These are phyloP conservation scores for Mythimna albipuncta DNA, from an alignment of 2,888 invertebrate genomes.

Conservation along the genomic window DNA sequence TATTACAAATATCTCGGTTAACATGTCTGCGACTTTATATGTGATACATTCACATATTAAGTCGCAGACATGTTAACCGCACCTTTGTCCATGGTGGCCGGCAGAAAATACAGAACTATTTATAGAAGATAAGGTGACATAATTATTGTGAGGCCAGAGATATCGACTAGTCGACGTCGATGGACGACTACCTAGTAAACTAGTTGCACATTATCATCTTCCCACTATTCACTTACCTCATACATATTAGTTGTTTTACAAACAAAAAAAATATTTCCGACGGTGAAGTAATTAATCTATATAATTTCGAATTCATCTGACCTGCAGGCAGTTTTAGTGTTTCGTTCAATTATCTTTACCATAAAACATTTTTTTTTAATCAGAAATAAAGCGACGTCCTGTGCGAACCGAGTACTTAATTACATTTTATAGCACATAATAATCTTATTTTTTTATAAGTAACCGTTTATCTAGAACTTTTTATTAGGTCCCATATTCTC, in stretches of 20 bases:
- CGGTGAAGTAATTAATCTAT: slow-evolving; percentile 2
- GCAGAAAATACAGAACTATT: background rate
- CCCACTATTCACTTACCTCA: background rate
- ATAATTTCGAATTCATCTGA: slow-evolving; percentile 9
- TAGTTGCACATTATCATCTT: background rate
- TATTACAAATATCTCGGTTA: too few species aligned
- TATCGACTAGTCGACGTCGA: background rate
- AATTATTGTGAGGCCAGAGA: background rate
- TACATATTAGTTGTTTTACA: background rate
- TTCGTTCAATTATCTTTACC: slow-evolving; percentile 32
- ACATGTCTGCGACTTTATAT: background rate
- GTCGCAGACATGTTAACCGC: too few species aligned
- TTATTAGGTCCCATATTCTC: slow-evolving; percentile 14
- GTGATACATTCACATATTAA: background rate
- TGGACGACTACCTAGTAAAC: background rate
- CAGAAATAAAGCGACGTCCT: slow-evolving; percentile 21
- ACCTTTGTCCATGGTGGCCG: background rate
- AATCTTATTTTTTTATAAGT: slow-evolving; percentile 13
- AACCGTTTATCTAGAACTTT: slow-evolving; percentile 28
- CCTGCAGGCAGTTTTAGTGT: slow-evolving; percentile 22
- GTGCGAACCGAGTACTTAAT: slow-evolving; percentile 31
- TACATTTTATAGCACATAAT: slow-evolving; percentile 34
- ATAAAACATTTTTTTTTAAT: slow-evolving; percentile 13
- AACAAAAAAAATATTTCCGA: background rate
- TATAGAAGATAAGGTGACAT: background rate